Evolutionary conservation across 2,113 vertebrate species (phyloP), one percentile per base, ranked within the genome.

Genomic region (Pogonocichla stellata): DNA sequence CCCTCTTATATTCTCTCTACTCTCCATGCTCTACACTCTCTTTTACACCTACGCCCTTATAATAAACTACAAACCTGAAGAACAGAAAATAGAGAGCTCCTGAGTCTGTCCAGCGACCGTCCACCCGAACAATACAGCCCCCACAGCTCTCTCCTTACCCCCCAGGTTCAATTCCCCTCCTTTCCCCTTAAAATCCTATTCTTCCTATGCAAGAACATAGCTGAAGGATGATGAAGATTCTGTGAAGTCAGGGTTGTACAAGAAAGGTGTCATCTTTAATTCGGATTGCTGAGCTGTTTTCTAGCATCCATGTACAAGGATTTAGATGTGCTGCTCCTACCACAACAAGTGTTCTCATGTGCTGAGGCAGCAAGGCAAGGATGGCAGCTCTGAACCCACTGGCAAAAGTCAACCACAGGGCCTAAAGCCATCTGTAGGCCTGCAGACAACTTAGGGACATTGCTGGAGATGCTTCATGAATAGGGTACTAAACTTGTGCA

Each of bases 231-330:
- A 47, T 8, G 4, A 18, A 86, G 13, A 11, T 60, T 61, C n/a
- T 61, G 43, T 53, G 28, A 71, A 81, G 43, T 45, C 14, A 71
- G 57, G 34, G 29, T 5, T 70, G 17, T 20, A 60, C 5, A 47
- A 50, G 23, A n/a, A 72, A 74, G 14, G 12, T 16, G 56, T 26
- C 6, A 12, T 22, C 25, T 56, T 60, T 36, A 56, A 47, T 18
- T 20, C 1, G 2, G 54, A 40, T 9, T 7, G 22, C 43, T 51
- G 43, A 87, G 45, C 19, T 1, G 5, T n/a, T 20, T 66, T 40
- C 14, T 9, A 65, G n/a, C 36, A 48, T 4, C 31, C 9, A 1
- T 0, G 0, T 8, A 0, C 1, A 8, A 11, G 11, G 57, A 58
- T 50, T 48, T 1, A 18, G 38, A n/a, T 1, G 2, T 22, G 12